These are phyloP conservation scores for Hydra vulgaris DNA, from an alignment of 30 jellyfish, hydroid and myxozoan genomes.

Conservation along the genomic window DNA sequence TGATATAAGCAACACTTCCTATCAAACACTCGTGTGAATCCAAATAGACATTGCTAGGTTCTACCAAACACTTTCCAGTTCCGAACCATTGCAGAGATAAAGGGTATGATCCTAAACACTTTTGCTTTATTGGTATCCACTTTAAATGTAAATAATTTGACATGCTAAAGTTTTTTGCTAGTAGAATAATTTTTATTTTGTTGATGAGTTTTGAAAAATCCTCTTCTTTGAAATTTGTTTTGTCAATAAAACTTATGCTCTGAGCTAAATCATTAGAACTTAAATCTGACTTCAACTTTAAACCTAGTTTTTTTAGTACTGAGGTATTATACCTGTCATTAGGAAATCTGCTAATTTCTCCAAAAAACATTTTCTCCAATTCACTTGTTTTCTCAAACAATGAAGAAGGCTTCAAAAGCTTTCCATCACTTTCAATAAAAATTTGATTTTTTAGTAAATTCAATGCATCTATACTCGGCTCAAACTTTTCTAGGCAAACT, in stretches of 20 bases:
- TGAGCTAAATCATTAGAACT: not conserved
- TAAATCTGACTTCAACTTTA: not conserved
- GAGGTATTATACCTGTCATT: slow-evolving; percentile 1
- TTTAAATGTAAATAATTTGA: too few relatives aligned
- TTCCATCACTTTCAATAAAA: slow-evolving; percentile 23
- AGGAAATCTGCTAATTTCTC: slow-evolving; percentile 39
- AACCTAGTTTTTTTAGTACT: slow-evolving; percentile 24
- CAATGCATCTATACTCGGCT: not conserved
- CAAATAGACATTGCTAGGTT: not conserved
- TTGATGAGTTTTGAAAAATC: not conserved
- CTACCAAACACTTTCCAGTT: not conserved
- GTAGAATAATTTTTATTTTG: not conserved
- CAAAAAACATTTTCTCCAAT: slow-evolving; percentile 12
- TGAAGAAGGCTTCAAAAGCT: slow-evolving; percentile 5
- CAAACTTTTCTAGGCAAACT: slow-evolving; percentile 4
- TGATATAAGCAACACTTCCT: not conserved
- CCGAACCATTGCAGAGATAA: not conserved
- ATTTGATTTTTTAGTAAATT: slow-evolving; percentile 1
- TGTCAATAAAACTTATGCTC: not conserved
- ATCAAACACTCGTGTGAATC: not conserved
- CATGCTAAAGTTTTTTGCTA: not conserved
- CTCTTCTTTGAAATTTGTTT: not conserved
- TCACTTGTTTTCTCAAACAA: slow-evolving; percentile 23
- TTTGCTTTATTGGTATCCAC: not conserved
- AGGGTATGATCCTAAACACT: not conserved